Evolutionary conservation across 2,113 vertebrate species (phyloP), one percentile per base, ranked within the genome.

Genomic region (Spizaetus ornatus): DNA sequence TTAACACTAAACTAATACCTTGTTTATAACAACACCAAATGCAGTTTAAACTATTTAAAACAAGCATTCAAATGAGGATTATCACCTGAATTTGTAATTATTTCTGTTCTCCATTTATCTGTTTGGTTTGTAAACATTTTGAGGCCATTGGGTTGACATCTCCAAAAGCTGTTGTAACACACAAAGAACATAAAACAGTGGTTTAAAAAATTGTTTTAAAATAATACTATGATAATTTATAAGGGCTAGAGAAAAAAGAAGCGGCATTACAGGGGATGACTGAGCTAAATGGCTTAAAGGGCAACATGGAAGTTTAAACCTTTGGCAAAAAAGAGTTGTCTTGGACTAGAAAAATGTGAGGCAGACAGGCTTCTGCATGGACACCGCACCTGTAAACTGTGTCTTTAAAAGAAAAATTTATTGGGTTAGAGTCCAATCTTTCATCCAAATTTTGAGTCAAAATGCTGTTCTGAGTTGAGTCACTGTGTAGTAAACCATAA

Each of bases 401-500:
- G 11, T 42, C 34, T 90, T 94, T 45, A 69, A 58, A 95, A 77
- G 32, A 48, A 88, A 83, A 80, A 59, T 26, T 61, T 31, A 63
- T 58, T 53, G 16, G 17, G 16, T 70, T 92, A 70, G 67, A 65
- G 11, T 82, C 27, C 95, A 96, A 96, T 62, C 53, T 93, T 90
- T 95, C 59, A 70, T 58, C 55, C 55, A 62, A 53, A 66, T 32
- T 78, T 88, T 69, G 45, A 95, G 62, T 85, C 36, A 71, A 87
- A 93, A 66, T 62, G 53, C 62, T 77, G 19, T 50, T 89, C 58
- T 80, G 43, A 69, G 73, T 45, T 91, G 85, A 96, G 79, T 93
- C 90, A 90, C 79, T 90, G 90, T 73, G 74, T 88, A 86, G 66
- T 17, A 95, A 95, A 70, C 58, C 74, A 86, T 88, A 88, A 88